phyloP scores from a whole-genome alignment of 2,797 vertebrate genomes.

The Coluber constrictor region DNA sequence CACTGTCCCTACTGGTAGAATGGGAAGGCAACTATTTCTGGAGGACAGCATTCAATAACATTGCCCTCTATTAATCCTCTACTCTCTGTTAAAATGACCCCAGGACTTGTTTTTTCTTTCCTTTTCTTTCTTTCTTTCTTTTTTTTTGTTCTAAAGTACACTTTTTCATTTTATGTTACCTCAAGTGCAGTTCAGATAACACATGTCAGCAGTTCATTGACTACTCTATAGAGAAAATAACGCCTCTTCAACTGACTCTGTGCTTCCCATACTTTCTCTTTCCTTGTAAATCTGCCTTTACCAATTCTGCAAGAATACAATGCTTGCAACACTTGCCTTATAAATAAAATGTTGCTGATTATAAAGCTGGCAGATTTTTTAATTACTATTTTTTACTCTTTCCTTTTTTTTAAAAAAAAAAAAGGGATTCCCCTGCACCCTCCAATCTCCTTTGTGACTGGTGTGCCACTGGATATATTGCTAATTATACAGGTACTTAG shows the following conservation, averaged over 20 bases:
- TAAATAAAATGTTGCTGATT: not conserved
- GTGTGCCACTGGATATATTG: not conserved
- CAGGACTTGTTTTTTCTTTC: not conserved
- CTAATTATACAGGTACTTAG: not conserved
- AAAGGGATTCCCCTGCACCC: not conserved
- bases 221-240: not conserved
- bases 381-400: not conserved
- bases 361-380: not conserved
- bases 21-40: not conserved
- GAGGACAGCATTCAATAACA: not conserved
- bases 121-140: too few relatives aligned
- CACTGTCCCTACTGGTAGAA: not conserved
- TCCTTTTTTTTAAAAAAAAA: not conserved
- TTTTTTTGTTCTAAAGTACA: not conserved
- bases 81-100: not conserved
- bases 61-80: not conserved
- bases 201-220: not conserved
- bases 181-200: not conserved
- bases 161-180: not conserved
- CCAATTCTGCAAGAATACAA: not conserved
- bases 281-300: not conserved
- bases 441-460: not conserved
- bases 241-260: not conserved
- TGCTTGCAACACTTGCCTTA: not conserved
- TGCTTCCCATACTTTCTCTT: not conserved